Conservation (phyloP, 64 coral and sea anemone species). For the Stichodactyla mertensii region DNA sequence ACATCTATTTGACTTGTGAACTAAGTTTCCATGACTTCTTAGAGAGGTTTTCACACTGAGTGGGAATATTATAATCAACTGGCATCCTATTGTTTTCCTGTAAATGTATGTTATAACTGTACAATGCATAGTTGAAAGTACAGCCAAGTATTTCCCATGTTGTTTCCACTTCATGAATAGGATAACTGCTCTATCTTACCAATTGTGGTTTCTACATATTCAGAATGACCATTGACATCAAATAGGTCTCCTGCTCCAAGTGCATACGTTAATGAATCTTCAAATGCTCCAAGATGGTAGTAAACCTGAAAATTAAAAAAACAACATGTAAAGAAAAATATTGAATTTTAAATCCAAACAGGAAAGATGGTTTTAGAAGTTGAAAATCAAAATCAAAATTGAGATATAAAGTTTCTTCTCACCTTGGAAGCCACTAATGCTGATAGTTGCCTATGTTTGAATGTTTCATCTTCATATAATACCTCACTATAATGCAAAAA, state of each 20-base stretch:
- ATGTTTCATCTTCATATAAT: slow-evolving; percentile 93
- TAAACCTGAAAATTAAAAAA: slow-evolving; percentile 61
- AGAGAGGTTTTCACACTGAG: too few relatives aligned
- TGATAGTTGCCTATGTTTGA: slow-evolving; percentile 87
- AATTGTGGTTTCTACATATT: slow-evolving; percentile 98
- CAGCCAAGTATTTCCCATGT: too few relatives aligned
- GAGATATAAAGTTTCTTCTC: not conserved
- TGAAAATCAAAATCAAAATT: too few relatives aligned
- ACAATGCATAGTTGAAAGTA: too few relatives aligned
- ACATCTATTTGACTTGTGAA: too few relatives aligned
- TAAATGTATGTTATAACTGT: too few relatives aligned
- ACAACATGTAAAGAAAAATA: not conserved
- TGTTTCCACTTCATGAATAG: not conserved
- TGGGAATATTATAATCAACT: too few relatives aligned
- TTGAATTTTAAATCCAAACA: too few relatives aligned
- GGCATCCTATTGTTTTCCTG: too few relatives aligned
- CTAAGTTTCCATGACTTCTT: too few relatives aligned
- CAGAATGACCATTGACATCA: slow-evolving; percentile 98
- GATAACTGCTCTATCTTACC: slow-evolving; percentile 32
- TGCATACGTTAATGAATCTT: slow-evolving; percentile 85
- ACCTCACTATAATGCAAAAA: slow-evolving; percentile 64
- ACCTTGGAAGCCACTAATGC: slow-evolving; percentile 97
- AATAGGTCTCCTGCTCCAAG: slow-evolving; percentile 92
- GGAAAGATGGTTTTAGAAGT: too few relatives aligned
- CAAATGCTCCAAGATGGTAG: slow-evolving; percentile 96